Percentiles rank a stretch among this genome's conserved stretches.
Evolutionary conservation across 2,888 invertebrate genomes (phyloP).

Genomic region (Gibbula magus): DNA sequence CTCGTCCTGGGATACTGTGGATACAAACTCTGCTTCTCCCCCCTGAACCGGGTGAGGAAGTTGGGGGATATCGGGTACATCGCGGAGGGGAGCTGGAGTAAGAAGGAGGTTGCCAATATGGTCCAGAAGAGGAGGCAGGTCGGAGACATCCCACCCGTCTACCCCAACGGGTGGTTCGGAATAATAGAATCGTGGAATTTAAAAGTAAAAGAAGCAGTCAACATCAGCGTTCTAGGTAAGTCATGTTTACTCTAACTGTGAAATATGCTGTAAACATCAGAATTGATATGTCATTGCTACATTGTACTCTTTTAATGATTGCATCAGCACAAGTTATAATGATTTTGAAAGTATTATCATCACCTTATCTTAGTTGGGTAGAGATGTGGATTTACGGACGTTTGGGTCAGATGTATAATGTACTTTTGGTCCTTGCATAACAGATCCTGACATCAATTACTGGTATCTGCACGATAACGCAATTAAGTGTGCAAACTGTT

Average conservation of each 20-base stretch:
- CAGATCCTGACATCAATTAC: no score
- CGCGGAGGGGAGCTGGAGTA: conserved; percentile 59
- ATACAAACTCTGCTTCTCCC: conserved; percentile 58
- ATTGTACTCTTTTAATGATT: no score
- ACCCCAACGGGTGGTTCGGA: conserved; percentile 92
- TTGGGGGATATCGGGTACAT: conserved; percentile 71
- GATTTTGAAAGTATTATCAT: no score
- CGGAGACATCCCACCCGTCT: conserved; percentile 87
- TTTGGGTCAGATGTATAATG: no score
- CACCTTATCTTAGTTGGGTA: no score
- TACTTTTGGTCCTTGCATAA: no score
- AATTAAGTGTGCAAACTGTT: no score
- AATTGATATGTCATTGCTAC: no score
- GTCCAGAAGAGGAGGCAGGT: conserved; percentile 77
- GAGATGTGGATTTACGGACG: no score
- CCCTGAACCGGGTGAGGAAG: conserved; percentile 64
- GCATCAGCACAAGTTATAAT: no score
- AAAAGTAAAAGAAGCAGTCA: conserved; percentile 53
- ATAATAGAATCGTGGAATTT: conserved; percentile 83
- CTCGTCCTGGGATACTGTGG: conserved; percentile 42
- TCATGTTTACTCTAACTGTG: conserved; percentile 25
- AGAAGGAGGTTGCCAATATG: conserved; percentile 66
- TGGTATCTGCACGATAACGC: no score
- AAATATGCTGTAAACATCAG: no score
- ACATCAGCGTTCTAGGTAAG: conserved; percentile 81